A percentile compares a stretch with the other conserved stretches of the same genome.
Evolutionary conservation across 2,113 vertebrate species (phyloP).

Genomic region (Myiozetetes cayanensis): DNA sequence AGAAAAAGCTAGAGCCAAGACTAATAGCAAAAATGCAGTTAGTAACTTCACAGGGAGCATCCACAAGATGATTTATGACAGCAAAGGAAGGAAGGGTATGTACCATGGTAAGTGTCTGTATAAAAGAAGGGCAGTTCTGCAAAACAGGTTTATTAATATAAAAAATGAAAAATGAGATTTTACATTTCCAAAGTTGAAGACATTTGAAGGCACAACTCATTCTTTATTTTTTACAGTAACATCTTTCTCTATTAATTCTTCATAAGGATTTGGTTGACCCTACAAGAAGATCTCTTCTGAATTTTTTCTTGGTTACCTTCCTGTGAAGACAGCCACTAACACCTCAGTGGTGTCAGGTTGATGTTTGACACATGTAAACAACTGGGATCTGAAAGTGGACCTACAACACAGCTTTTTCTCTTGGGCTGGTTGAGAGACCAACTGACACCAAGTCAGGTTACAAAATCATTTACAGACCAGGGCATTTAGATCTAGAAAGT

Average conservation of each 20-base stretch:
- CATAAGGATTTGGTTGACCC: background rate
- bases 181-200: background rate
- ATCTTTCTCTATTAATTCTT: constrained; percentile 16
- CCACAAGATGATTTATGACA: background rate
- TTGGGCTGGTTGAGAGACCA: background rate
- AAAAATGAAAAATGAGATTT: background rate
- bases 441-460: background rate
- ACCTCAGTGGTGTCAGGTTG: background rate
- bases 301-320: background rate
- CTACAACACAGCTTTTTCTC: background rate
- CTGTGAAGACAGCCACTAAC: background rate
- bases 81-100: background rate
- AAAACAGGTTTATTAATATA: background rate
- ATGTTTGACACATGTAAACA: background rate
- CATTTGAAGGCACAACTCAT: background rate
- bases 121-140: background rate
- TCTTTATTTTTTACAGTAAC: background rate
- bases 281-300: background rate
- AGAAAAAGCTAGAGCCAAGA: background rate
- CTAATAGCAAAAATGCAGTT: background rate
- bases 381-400: background rate
- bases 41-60: background rate
- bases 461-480: background rate
- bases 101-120: background rate
- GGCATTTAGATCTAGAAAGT: background rate